phyloP scores from a whole-genome alignment of 2,888 invertebrate genomes.

The Drosophila sordidula region DNA sequence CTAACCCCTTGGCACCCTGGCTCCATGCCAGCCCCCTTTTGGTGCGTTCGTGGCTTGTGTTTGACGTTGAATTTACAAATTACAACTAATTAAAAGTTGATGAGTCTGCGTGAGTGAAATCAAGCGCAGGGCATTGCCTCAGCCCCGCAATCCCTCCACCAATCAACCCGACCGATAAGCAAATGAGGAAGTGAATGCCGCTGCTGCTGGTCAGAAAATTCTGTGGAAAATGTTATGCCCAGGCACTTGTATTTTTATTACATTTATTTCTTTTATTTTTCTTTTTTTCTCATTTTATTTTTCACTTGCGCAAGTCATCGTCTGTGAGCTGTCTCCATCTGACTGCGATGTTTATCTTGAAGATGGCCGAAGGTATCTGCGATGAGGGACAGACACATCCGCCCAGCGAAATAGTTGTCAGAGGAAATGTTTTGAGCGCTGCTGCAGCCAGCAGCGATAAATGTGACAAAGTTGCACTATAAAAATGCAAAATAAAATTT shows the following conservation, averaged over 20 bases:
- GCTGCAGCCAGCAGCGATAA: constrained; percentile 61
- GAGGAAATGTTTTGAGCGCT: constrained; percentile 60
- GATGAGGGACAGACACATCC: constrained; percentile 61
- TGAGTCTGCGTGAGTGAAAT: constrained; percentile 81
- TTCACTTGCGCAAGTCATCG: constrained; percentile 60
- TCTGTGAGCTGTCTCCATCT: constrained; percentile 25
- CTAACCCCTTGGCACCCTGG: neutral
- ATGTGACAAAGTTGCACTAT: constrained; percentile 69
- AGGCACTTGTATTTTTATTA: constrained; percentile 29
- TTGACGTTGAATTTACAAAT: constrained; percentile 82
- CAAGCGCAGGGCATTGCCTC: constrained; percentile 55
- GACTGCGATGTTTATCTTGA: constrained; percentile 60
- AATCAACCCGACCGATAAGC: constrained; percentile 51
- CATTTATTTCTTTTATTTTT: constrained; percentile 29
- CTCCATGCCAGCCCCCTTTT: neutral
- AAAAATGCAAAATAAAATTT: constrained; percentile 57
- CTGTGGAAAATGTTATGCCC: constrained; percentile 53
- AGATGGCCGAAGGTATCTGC: constrained; percentile 25
- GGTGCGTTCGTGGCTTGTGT: constrained; percentile 49
- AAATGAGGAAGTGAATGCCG: constrained; percentile 60
- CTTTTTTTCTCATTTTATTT: constrained; percentile 23
- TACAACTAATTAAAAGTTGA: constrained; percentile 83
- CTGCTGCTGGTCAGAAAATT: constrained; percentile 36
- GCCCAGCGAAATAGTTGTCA: constrained; percentile 56
- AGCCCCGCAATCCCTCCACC: neutral